Evolutionary conservation across 2,797 vertebrate genomes (phyloP).

Genomic region (Graptemys geographica): DNA sequence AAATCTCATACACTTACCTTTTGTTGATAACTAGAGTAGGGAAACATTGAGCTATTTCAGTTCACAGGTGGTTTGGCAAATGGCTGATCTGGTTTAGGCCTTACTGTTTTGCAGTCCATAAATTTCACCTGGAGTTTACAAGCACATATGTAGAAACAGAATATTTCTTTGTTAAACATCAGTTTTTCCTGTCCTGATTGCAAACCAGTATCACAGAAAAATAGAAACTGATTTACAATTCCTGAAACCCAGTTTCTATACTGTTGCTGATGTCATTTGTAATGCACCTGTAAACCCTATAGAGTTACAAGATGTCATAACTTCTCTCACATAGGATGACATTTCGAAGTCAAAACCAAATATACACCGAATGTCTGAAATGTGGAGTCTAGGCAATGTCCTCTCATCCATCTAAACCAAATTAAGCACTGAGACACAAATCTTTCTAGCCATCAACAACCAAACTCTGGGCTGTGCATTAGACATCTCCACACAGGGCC

Average conservation of each 20-base stretch:
- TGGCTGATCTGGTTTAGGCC: neutral
- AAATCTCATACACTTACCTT: neutral
- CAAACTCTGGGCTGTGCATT: neutral
- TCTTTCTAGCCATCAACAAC: too few relatives aligned
- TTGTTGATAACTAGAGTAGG: neutral
- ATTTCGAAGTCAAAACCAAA: neutral
- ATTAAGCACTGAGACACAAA: neutral
- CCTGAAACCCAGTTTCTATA: neutral
- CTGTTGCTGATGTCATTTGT: neutral
- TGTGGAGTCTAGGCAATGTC: neutral
- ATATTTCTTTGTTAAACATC: neutral
- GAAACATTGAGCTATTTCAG: neutral
- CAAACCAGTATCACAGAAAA: neutral
- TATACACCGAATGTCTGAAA: neutral
- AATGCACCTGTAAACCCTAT: neutral
- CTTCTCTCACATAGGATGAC: neutral
- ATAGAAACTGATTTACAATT: neutral
- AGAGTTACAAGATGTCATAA: neutral
- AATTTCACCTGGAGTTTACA: neutral
- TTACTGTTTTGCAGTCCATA: neutral
- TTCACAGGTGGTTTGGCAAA: slow-evolving; percentile 15
- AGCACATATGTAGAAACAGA: neutral
- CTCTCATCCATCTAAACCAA: neutral
- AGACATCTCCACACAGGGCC: neutral
- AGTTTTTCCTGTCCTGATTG: neutral